Evolutionary conservation across 2,797 vertebrate genomes (phyloP).

Genomic region (Acestrorhynchus altus): DNA sequence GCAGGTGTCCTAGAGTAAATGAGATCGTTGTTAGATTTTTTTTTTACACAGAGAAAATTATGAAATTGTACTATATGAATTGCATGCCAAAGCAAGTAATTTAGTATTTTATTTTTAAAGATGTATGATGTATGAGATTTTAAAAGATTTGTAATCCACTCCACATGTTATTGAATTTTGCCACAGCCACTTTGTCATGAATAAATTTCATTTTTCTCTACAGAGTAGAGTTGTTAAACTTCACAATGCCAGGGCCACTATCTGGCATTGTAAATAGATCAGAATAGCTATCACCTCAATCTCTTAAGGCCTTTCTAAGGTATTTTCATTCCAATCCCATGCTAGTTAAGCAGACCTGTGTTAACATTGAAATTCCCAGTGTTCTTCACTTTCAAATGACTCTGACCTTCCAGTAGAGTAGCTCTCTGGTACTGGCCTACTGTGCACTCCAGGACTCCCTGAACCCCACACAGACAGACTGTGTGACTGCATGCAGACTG

Average conservation of each 20-base stretch:
- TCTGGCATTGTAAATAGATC: background rate
- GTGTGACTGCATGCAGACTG: conserved; percentile 56
- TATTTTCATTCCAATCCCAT: conserved; percentile 32
- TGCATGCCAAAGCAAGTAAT: too few species aligned
- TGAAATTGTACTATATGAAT: too few species aligned
- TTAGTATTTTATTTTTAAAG: background rate
- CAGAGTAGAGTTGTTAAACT: too few species aligned
- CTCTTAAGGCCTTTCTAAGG: conserved; percentile 28
- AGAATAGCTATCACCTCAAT: conserved; percentile 23
- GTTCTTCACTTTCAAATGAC: conserved; percentile 65
- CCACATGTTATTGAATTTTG: background rate
- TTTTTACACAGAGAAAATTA: too few species aligned
- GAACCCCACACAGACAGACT: conserved; percentile 65
- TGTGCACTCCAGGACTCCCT: conserved; percentile 48
- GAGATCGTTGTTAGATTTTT: too few species aligned
- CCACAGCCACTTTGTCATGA: background rate
- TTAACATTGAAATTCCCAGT: conserved; percentile 59
- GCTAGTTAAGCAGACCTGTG: conserved; percentile 36
- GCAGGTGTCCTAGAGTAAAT: too few species aligned
- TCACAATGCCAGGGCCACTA: conserved; percentile 8
- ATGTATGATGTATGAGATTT: background rate
- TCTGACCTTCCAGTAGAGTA: conserved; percentile 55
- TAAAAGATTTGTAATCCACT: background rate
- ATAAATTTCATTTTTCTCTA: background rate
- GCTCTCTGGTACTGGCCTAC: conserved; percentile 45